These are phyloP conservation scores for Heliconius ethilla DNA, from an alignment of 2,888 invertebrate species.

Conservation along the genomic window DNA sequence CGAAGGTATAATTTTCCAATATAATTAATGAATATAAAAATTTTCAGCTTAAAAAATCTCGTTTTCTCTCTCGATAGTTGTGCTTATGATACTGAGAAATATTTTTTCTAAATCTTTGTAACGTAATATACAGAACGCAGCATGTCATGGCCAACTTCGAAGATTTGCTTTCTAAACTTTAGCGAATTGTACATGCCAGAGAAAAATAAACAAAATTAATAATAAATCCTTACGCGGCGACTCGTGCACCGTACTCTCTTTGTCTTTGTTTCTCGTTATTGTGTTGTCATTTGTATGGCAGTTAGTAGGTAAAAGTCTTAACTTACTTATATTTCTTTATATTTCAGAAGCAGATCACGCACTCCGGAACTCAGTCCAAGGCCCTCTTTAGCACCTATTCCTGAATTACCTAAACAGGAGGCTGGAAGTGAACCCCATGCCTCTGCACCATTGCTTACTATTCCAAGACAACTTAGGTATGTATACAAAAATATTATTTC, in stretches of 20 bases:
- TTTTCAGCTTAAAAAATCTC: not conserved
- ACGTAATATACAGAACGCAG: no score
- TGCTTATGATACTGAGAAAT: no score
- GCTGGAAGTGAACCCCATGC: conserved; percentile 55
- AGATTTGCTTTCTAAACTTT: no score
- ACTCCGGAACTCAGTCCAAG: conserved; percentile 69
- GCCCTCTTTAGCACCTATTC: conserved; percentile 60
- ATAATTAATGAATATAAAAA: conserved; percentile 1
- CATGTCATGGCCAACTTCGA: no score
- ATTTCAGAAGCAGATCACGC: conserved; percentile 59
- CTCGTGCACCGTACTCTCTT: not conserved
- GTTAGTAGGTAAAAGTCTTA: not conserved
- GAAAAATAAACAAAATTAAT: not conserved
- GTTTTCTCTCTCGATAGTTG: no score
- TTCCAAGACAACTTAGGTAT: conserved; percentile 57
- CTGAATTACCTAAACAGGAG: conserved; percentile 62
- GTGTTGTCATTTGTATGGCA: not conserved
- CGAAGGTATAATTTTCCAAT: conserved; percentile 36
- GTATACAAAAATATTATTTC: not conserved
- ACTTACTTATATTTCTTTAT: not conserved
- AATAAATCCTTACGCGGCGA: not conserved
- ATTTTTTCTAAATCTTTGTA: no score
- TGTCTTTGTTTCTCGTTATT: not conserved
- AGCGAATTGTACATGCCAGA: not conserved
- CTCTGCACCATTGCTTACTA: conserved; percentile 48